A percentile compares a stretch with the other conserved stretches of the same genome.
phyloP scores from a whole-genome alignment of 1,140 invertebrate genomes.

The Aporrectodea caliginosa region DNA sequence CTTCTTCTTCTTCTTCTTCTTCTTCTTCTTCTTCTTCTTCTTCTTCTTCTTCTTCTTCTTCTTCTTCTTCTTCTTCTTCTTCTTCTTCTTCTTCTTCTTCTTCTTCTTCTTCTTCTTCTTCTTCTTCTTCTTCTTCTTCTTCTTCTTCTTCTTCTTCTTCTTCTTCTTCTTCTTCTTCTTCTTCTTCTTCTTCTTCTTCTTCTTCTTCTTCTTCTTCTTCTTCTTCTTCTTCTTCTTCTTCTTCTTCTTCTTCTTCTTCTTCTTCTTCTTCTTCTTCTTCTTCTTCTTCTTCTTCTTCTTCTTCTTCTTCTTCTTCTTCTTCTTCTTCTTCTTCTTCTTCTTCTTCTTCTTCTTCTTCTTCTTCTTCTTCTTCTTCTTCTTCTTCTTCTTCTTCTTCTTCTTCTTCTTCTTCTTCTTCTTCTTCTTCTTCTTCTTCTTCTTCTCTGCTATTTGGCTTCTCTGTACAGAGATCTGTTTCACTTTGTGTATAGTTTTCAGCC shows the following conservation, averaged over 20 bases:
- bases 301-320: background rate
- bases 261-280: conserved; percentile 15
- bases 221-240: no score
- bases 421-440: conserved; percentile 9
- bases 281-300: conserved; percentile 13
- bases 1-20: background rate
- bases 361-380: conserved; percentile 15
- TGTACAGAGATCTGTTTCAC: no score
- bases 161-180: no score
- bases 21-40: conserved; percentile 8
- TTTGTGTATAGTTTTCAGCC: no score
- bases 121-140: conserved; percentile 11
- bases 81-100: background rate
- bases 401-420: conserved; percentile 18
- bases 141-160: no score
- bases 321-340: background rate
- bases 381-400: conserved; percentile 6
- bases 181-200: no score
- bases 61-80: background rate
- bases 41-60: no score
- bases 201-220: no score
- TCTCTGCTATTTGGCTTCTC: background rate
- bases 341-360: conserved; percentile 5
- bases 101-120: conserved; percentile 12
- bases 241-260: no score